phyloP scores from a whole-genome alignment of 1,140 invertebrate species.

The Plodia interpunctella region DNA sequence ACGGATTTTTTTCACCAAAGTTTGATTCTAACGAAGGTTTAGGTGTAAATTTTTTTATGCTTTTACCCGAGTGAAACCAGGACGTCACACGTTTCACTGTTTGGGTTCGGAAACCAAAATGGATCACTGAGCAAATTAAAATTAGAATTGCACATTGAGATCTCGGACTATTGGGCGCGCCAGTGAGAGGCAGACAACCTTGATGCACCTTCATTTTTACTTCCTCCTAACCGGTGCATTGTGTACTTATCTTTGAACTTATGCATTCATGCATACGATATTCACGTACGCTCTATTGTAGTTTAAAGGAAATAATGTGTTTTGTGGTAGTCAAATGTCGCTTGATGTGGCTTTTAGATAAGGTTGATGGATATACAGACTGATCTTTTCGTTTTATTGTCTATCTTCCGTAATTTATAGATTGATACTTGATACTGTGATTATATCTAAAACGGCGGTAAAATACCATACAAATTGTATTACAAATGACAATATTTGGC shows the following conservation, averaged over 20 bases:
- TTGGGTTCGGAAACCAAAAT: too few relatives aligned
- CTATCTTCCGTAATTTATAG: not conserved
- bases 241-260: slow-evolving; percentile 6
- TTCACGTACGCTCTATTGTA: not conserved
- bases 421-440: too few relatives aligned
- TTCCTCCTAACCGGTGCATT: slow-evolving; percentile 3
- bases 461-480: too few relatives aligned
- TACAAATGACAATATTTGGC: too few relatives aligned
- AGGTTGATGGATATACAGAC: not conserved
- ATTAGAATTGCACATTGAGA: not conserved
- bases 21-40: too few relatives aligned
- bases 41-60: too few relatives aligned
- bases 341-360: not conserved
- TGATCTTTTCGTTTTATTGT: not conserved
- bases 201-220: slow-evolving; percentile 4
- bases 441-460: too few relatives aligned
- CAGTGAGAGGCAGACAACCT: not conserved
- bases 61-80: too few relatives aligned
- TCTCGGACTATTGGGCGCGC: not conserved
- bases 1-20: too few relatives aligned
- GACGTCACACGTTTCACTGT: too few relatives aligned
- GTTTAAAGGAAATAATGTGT: not conserved
- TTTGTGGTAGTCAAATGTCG: not conserved
- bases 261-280: slow-evolving; percentile 6
- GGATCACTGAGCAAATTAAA: too few relatives aligned